phyloP scores from a whole-genome alignment of 1,140 invertebrate species.

The Drosophila equinoxialis region DNA sequence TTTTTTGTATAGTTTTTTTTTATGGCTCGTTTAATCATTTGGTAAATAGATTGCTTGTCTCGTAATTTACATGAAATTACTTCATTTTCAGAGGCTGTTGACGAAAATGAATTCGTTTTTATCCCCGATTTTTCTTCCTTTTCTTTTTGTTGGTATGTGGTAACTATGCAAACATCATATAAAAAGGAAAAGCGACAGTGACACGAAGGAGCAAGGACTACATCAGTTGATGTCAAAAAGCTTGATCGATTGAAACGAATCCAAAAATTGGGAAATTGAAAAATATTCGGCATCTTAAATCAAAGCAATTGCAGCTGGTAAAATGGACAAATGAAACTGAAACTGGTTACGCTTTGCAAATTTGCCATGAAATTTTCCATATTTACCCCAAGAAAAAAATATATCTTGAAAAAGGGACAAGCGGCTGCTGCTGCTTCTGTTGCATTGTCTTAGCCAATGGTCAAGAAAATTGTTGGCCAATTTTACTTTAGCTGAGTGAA shows the following conservation, averaged over 20 bases:
- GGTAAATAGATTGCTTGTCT: constrained; percentile 76
- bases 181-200: neutral
- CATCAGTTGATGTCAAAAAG: neutral
- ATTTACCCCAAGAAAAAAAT: constrained; percentile 31
- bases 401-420: neutral
- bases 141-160: constrained; percentile 29
- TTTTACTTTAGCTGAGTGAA: neutral
- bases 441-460: neutral
- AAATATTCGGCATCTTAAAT: neutral
- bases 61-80: constrained; percentile 81
- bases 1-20: constrained; percentile 45
- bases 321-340: neutral
- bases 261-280: neutral
- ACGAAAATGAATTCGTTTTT: constrained; percentile 3
- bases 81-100: constrained; percentile 65
- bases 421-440: neutral
- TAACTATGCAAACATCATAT: constrained; percentile 24
- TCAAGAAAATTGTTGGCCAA: neutral
- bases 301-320: constrained; percentile 39
- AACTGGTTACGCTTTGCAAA: constrained; percentile 60
- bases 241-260: constrained; percentile 7
- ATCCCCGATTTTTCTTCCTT: constrained; percentile 15
- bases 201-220: too few species aligned
- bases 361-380: constrained; percentile 74
- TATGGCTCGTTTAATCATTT: constrained; percentile 72